phyloP scores from a whole-genome alignment of 1,140 invertebrate species.

The Cydia splendana region DNA sequence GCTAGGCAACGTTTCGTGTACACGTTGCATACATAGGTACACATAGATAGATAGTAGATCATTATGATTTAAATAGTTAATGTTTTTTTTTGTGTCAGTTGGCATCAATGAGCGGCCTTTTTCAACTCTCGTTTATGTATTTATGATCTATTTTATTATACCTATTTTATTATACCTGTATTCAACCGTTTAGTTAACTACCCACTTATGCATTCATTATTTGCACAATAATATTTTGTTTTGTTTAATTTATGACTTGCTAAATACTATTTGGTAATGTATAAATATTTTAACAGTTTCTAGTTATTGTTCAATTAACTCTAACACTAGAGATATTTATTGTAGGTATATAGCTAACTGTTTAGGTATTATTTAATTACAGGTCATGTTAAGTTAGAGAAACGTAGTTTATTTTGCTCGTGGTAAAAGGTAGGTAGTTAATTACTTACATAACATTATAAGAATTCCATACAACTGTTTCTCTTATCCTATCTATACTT shows the following conservation, averaged over 20 bases:
- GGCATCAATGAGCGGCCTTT: not conserved
- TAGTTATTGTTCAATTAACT: not conserved
- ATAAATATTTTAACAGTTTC: not conserved
- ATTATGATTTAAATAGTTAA: too few species aligned
- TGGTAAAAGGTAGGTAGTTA: too few species aligned
- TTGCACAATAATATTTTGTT: not conserved
- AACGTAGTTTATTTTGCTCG: too few species aligned
- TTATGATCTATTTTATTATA: conserved; percentile 4
- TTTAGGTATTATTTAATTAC: too few species aligned
- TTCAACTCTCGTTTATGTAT: not conserved
- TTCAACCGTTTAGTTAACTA: not conserved
- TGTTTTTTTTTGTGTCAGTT: not conserved
- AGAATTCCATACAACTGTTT: too few species aligned
- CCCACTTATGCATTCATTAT: not conserved
- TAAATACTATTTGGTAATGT: not conserved
- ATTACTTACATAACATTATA: too few species aligned
- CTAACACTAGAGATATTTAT: too few species aligned
- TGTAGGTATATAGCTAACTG: too few species aligned
- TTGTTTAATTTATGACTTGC: not conserved
- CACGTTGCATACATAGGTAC: not conserved
- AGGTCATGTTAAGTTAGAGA: too few species aligned
- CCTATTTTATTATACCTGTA: too few species aligned
- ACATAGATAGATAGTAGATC: too few species aligned
- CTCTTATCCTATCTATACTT: too few species aligned
- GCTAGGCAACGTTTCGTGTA: conserved; percentile 22